Evolutionary conservation across 2,113 vertebrate species (phyloP).

Genomic region (Callaeas wilsoni): DNA sequence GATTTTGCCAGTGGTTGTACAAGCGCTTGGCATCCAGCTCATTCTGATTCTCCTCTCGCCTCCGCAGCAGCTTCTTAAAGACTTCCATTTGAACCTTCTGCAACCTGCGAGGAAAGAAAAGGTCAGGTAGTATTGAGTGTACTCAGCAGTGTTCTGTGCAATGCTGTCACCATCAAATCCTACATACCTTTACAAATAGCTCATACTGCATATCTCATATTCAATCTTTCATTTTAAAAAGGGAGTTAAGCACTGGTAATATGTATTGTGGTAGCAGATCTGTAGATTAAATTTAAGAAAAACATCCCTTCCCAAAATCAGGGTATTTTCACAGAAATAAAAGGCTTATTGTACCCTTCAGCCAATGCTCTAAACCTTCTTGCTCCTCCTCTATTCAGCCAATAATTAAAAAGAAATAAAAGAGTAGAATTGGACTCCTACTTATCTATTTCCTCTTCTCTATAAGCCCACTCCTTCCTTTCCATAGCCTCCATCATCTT

Average conservation of each 20-base stretch:
- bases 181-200: background rate
- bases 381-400: background rate
- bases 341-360: background rate
- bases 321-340: background rate
- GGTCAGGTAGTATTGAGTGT: background rate
- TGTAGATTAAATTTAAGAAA: background rate
- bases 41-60: constrained; percentile 68
- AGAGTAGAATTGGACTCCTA: constrained; percentile 42
- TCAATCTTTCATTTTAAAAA: background rate
- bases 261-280: background rate
- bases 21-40: constrained; percentile 65
- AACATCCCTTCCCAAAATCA: background rate
- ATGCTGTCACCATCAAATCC: background rate
- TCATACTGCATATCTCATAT: background rate
- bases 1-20: constrained; percentile 66
- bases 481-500: constrained; percentile 91
- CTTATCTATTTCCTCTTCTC: constrained; percentile 90
- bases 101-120: constrained; percentile 72
- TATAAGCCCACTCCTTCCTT: constrained; percentile 88
- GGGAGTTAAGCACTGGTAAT: background rate
- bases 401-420: background rate
- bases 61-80: constrained; percentile 73
- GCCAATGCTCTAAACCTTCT: background rate
- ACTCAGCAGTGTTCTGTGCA: background rate
- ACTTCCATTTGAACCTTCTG: constrained; percentile 79